phyloP scores from a whole-genome alignment of 2,113 vertebrate genomes.

The Phasianus colchicus region DNA sequence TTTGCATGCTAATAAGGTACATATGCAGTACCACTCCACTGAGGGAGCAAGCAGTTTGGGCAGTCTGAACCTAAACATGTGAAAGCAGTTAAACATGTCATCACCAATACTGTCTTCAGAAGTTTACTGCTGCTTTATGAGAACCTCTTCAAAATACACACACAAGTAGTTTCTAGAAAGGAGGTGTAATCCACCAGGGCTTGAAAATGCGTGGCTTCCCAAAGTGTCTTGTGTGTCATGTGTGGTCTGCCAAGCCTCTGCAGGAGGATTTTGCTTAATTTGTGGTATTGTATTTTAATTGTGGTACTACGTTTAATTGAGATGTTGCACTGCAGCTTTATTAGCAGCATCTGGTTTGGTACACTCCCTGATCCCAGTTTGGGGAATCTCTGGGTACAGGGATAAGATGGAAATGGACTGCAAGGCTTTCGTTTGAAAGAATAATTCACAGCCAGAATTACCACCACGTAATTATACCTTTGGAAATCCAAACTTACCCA shows the following conservation, averaged over 20 bases:
- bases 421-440: background rate
- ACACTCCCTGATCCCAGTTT: background rate
- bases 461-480: background rate
- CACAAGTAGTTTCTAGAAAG: background rate
- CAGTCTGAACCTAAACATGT: background rate
- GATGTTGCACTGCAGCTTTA: background rate
- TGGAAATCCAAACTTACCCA: background rate
- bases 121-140: background rate
- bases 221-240: background rate
- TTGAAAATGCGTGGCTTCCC: background rate
- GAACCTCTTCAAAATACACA: background rate
- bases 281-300: background rate
- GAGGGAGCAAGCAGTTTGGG: background rate
- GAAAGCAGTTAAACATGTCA: background rate
- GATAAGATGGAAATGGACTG: background rate
- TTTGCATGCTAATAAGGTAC: background rate
- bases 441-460: background rate
- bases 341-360: background rate
- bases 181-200: background rate
- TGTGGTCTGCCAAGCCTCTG: background rate
- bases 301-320: background rate
- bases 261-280: background rate
- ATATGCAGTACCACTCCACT: background rate
- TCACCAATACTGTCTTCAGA: background rate
- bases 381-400: background rate